These are phyloP conservation scores for Syngnathoides biaculeatus DNA, from an alignment of 2,113 vertebrate genomes.

Conservation along the genomic window DNA sequence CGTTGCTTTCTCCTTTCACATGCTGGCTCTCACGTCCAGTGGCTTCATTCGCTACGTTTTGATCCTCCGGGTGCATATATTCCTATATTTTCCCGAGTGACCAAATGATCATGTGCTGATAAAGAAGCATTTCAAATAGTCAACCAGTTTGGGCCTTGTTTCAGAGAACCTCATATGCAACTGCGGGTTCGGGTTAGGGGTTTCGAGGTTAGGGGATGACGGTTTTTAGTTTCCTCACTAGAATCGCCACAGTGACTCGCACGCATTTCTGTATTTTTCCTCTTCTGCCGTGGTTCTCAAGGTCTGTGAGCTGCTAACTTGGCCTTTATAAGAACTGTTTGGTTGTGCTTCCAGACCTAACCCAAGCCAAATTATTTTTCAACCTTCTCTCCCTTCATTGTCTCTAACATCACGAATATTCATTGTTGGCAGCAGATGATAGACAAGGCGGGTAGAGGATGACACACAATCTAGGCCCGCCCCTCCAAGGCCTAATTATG, in stretches of 20 bases:
- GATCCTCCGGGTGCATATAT: background rate
- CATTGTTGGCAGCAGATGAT: constrained; percentile 56
- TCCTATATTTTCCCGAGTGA: background rate
- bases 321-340: background rate
- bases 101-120: background rate
- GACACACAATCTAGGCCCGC: too few species aligned
- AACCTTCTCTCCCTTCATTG: constrained; percentile 63
- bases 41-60: too few species aligned
- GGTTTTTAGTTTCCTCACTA: too few species aligned
- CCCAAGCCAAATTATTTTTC: background rate
- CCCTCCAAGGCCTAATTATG: constrained; percentile 37
- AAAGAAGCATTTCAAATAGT: too few species aligned
- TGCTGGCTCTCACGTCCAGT: constrained; percentile 27
- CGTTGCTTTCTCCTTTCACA: constrained; percentile 50
- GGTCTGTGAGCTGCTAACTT: background rate
- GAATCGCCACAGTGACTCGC: too few species aligned
- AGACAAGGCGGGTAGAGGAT: too few species aligned
- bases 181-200: too few species aligned
- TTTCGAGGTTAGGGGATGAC: too few species aligned
- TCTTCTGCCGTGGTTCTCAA: background rate
- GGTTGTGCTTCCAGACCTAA: background rate
- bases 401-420: constrained; percentile 72
- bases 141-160: too few species aligned
- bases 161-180: too few species aligned
- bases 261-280: too few species aligned